Evolutionary conservation across 2,888 invertebrate genomes (phyloP).

Genomic region (Lithophane ornitopus): DNA sequence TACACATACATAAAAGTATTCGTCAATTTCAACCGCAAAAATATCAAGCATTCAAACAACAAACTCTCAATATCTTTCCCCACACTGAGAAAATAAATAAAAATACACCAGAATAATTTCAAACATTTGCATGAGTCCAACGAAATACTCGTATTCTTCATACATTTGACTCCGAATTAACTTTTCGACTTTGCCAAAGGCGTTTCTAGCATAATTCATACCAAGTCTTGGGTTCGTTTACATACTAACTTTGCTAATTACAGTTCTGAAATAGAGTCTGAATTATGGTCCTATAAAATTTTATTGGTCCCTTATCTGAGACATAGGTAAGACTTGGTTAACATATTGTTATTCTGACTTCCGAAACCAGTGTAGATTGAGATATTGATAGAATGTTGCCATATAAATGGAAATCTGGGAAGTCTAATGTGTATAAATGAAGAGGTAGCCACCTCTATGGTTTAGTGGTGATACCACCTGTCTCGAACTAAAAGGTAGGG

Average conservation of each 20-base stretch:
- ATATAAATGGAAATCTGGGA: not conserved
- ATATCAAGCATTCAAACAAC: constrained; percentile 46
- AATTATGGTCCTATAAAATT: constrained; percentile 53
- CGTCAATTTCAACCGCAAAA: constrained; percentile 25
- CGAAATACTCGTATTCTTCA: constrained; percentile 47
- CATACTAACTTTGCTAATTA: constrained; percentile 60
- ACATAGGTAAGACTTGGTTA: constrained; percentile 20
- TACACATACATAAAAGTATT: not conserved
- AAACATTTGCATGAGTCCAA: constrained; percentile 51
- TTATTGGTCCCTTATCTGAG: constrained; percentile 47
- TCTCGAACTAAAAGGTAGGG: no score
- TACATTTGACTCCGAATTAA: constrained; percentile 39
- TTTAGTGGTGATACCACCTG: no score
- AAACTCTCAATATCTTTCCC: constrained; percentile 33
- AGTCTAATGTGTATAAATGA: not conserved
- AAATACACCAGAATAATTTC: constrained; percentile 28
- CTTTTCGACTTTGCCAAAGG: constrained; percentile 53
- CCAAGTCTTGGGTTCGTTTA: constrained; percentile 46
- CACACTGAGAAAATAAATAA: constrained; percentile 30
- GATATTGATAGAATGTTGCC: not conserved
- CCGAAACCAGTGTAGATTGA: constrained; percentile 10
- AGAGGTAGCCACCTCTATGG: no score
- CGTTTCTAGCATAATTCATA: constrained; percentile 53
- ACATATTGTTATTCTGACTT: constrained; percentile 22
- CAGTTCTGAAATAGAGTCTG: constrained; percentile 44